These are phyloP conservation scores for Scopus umbretta DNA, from an alignment of 2,113 vertebrate genomes.

Conservation along the genomic window DNA sequence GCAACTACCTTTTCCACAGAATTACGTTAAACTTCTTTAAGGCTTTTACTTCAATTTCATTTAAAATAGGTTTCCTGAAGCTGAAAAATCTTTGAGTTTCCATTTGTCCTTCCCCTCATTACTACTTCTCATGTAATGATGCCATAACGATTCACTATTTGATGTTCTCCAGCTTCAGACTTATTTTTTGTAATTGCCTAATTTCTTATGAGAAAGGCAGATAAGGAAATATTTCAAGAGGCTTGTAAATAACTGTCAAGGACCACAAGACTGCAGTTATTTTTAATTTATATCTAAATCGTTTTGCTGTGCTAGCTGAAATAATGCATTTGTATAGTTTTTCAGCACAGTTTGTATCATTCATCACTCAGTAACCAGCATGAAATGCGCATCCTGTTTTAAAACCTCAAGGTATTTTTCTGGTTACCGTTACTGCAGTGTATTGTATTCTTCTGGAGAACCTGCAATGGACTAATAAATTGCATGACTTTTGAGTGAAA, in stretches of 20 bases:
- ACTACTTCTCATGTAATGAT: background rate
- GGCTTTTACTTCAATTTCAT: background rate
- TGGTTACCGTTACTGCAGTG: background rate
- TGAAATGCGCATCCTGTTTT: background rate
- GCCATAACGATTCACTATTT: constrained; percentile 6
- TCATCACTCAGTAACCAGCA: background rate
- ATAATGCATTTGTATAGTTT: background rate
- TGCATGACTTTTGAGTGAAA: background rate
- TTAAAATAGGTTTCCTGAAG: constrained; percentile 19
- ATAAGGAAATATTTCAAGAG: constrained; percentile 46
- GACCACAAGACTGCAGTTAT: constrained; percentile 12
- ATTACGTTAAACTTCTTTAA: background rate
- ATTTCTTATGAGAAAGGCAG: constrained; percentile 50
- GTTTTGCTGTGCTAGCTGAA: constrained; percentile 31
- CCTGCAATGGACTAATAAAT: background rate
- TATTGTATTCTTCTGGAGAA: background rate
- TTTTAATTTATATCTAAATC: constrained; percentile 36
- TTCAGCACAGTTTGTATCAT: background rate
- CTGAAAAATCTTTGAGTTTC: background rate
- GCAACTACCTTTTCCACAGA: background rate
- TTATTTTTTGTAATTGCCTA: constrained; percentile 23
- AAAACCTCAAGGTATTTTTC: background rate
- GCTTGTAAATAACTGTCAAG: constrained; percentile 50
- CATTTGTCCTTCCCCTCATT: background rate
- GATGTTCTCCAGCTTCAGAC: constrained; percentile 8